Evolutionary conservation across 2,888 invertebrate species (phyloP), one percentile per base, ranked within the genome.

Genomic region (Chromoteleia sp.): DNA sequence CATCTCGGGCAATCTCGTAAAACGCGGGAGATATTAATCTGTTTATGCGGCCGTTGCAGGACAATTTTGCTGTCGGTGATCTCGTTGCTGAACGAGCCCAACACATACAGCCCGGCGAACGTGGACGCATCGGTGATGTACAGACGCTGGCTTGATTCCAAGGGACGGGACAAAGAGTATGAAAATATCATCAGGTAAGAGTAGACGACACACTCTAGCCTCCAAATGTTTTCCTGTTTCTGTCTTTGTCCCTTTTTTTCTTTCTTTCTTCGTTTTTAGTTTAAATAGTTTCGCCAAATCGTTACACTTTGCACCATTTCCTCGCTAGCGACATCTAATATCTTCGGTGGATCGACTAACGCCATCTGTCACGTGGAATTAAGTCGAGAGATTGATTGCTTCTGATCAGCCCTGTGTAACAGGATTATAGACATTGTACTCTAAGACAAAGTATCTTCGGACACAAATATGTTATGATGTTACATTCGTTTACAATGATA

Each of bases 101-200:
- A 99, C 93, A 99, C 99, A 84, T 99, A 96, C 93, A 99, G 99
- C 89, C 99, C 99, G 52, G 99, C 99, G 86, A 99, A 99, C 92
- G 99, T 99, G 21, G 99, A 99, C 93, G 99, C 99, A 43, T 99
- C 99, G 71, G 99, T 99, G 76, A 99, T 99, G 98, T 99, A 98
- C 92, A 95, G 99, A 89, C 96, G 98, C 92, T 99, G 98, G 98
- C 96, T 98, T 88, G 99, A 99, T 89, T 98, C 98, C 87, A 98
- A 98, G 94, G 98, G 98, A 85, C 96, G 96, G 93, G 98, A 99
- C 93, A 98, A 98, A 93, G 99, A 99, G 93, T 99, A 99, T 93
- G 99, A 98, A 93, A 98, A 98, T 93, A 99, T 99, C 88, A 99
- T 99, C 92, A 96, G 97, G 98, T 98, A 91, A 89, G 88, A 73